Evolutionary conservation across 2,797 vertebrate genomes (phyloP).

Genomic region (Echeneis naucrates): DNA sequence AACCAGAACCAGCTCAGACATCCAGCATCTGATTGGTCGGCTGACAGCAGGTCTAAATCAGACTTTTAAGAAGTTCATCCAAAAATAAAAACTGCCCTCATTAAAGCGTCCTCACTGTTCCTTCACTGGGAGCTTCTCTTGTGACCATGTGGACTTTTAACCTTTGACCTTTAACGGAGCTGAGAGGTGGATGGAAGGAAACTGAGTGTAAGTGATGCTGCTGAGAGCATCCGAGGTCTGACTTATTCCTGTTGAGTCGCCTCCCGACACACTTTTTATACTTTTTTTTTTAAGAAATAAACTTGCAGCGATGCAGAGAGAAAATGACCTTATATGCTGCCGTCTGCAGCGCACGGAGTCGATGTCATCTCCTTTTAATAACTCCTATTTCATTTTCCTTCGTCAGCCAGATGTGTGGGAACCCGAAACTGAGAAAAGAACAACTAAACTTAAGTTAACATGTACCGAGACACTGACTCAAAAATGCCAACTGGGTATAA

Average conservation of each 20-base stretch:
- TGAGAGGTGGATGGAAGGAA: no score
- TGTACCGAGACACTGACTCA: not conserved
- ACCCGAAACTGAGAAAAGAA: not conserved
- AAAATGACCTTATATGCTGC: no score
- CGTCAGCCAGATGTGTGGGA: slow-evolving; percentile 25
- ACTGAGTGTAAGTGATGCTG: no score
- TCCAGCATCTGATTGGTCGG: no score
- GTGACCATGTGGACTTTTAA: no score
- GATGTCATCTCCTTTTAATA: slow-evolving; percentile 35
- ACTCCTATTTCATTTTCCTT: slow-evolving; percentile 25
- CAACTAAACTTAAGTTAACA: slow-evolving; percentile 10
- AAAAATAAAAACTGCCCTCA: no score
- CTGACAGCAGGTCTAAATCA: no score
- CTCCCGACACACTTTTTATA: not conserved
- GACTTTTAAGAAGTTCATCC: no score
- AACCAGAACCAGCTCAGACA: not conserved
- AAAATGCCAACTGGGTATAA: slow-evolving; percentile 13
- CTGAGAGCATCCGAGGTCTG: no score
- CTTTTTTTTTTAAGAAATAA: not conserved
- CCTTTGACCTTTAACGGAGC: no score
- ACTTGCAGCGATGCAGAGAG: not conserved
- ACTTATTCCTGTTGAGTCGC: not conserved
- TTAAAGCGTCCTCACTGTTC: no score
- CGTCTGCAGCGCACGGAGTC: not conserved
- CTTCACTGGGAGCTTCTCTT: no score